Base-by-base conservation (phyloP, 2,888 invertebrate genomes). In the Lapara coniferarum region DNA sequence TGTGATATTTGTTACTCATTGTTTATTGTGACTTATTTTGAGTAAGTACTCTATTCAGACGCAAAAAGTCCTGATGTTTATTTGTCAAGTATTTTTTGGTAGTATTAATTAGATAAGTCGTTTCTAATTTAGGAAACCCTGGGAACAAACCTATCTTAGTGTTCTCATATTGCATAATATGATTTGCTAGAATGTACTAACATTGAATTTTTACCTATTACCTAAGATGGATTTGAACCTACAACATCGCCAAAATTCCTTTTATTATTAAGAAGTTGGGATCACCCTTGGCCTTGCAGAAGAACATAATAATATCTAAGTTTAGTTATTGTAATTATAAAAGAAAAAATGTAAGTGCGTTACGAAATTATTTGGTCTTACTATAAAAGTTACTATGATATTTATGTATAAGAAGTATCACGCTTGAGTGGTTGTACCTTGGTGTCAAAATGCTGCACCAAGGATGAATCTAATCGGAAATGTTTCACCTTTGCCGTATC, bases 381-480 rank as follows among this genome's bases (percentile, higher is more conserved):
- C 16, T 0, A 8, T 10, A 58, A 12, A 58, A 58, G 2, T 44
- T 59, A 55, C 19, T 55, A 55, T 10, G 1, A 10, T 19, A 13
- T 49, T 19, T 46, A 46, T 63, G 46, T n/a, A 25, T 63, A 63
- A 63, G 7, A 63, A 63, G 7, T 63, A 63, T 13, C 63, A 63
- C 63, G 63, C 49, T 63, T 63, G 13, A 63, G 19, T 63, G 19
- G 19, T 13, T 49, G 13, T 63, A 63, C 63, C 63, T 63, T 63
- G 49, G 16, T 63, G 63, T 63, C 63, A 63, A 63, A 63, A 63
- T 63, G 19, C 49, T 16, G 19, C 19, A 25, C 49, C 63, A 63
- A 63, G 63, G 63, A 49, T 63, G 63, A 63, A 63, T 63, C 63
- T 49, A 63, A 63, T 63, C 63, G 63, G 63, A 63, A 63, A 63